These are phyloP conservation scores for Neoscelio sp. DNA, from an alignment of 2,888 invertebrate genomes.

Conservation along the genomic window DNA sequence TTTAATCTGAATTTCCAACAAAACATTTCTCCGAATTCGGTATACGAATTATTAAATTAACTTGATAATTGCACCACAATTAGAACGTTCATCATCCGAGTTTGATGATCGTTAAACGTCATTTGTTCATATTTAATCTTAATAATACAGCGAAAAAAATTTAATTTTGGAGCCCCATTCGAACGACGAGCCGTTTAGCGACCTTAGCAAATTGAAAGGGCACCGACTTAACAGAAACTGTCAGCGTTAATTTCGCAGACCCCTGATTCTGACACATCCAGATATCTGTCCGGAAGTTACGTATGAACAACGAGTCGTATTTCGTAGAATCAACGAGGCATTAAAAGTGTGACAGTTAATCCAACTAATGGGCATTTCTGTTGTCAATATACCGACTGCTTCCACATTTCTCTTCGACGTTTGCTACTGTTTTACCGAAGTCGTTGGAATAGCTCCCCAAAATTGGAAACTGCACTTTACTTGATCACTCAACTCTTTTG, in stretches of 20 bases:
- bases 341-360: constrained; percentile 77
- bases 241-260: constrained; percentile 63
- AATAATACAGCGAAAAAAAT: constrained; percentile 33
- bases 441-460: constrained; percentile 51
- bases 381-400: constrained; percentile 67
- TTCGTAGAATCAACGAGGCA: constrained; percentile 68
- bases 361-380: constrained; percentile 78
- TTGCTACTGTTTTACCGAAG: constrained; percentile 60
- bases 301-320: constrained; percentile 63
- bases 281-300: constrained; percentile 64
- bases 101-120: constrained; percentile 25
- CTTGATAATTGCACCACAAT: constrained; percentile 7
- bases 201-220: constrained; percentile 62
- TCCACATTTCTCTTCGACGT: constrained; percentile 62
- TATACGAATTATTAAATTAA: constrained; percentile 42
- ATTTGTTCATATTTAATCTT: constrained; percentile 54
- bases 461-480: constrained; percentile 79
- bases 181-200: constrained; percentile 15
- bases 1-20: neutral
- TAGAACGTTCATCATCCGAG: constrained; percentile 16
- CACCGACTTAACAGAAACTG: constrained; percentile 59
- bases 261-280: constrained; percentile 56
- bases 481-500: constrained; percentile 76
- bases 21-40: constrained; percentile 18
- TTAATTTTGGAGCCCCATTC: constrained; percentile 30